These are phyloP conservation scores for Dinocampus coccinellae DNA, from an alignment of 2,888 invertebrate species.

Conservation along the genomic window DNA sequence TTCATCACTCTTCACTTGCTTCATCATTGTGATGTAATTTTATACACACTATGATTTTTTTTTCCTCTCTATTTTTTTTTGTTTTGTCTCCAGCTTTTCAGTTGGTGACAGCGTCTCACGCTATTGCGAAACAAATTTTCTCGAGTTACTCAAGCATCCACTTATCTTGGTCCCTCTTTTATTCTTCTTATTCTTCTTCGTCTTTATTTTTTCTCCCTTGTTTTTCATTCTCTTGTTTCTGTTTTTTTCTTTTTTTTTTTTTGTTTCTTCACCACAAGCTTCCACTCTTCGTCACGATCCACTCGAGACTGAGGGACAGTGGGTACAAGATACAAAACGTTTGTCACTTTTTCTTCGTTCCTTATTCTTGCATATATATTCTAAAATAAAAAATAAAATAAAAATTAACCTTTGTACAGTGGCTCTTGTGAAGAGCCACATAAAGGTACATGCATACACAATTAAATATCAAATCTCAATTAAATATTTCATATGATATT, in stretches of 20 bases:
- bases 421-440: conserved; percentile 6
- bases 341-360: neutral
- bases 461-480: too few relatives aligned
- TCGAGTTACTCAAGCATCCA: conserved; percentile 40
- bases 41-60: neutral
- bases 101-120: conserved; percentile 20
- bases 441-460: too few relatives aligned
- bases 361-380: conserved; percentile 9
- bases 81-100: conserved; percentile 14
- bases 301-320: conserved; percentile 35
- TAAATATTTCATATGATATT: too few relatives aligned
- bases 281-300: conserved; percentile 37
- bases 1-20: neutral
- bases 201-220: neutral
- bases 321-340: conserved; percentile 32
- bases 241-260: conserved; percentile 14
- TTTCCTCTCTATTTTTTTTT: conserved; percentile 19
- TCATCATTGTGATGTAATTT: neutral
- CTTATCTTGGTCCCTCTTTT: conserved; percentile 29
- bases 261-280: conserved; percentile 31
- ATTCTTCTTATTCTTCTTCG: conserved; percentile 14
- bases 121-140: conserved; percentile 40
- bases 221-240: conserved; percentile 9
- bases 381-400: too few relatives aligned
- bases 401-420: conserved; percentile 21